Base-by-base conservation (phyloP, 2,797 vertebrate genomes). In the Peromyscus attwateri region DNA sequence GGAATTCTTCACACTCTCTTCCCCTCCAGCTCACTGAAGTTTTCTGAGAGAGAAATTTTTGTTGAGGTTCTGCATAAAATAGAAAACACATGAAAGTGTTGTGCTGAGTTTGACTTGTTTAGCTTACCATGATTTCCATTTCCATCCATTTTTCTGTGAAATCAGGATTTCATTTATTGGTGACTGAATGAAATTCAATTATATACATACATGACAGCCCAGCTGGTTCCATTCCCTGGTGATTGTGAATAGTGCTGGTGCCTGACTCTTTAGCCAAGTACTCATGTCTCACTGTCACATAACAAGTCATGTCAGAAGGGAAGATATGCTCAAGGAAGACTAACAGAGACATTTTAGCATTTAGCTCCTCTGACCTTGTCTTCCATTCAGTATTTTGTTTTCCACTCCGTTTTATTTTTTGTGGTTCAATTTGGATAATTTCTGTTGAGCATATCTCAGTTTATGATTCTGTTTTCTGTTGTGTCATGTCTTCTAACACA, bases 351-450 rank as follows among this genome's bases (percentile, higher is more conserved):
- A 19, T 21, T 23, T 19, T 6, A 27, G 12, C 2, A 14, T 62
- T 91, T 87, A 85, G 13, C 27, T 31, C 10, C 60, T 71, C 62
- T 73, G 23, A 66, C n/a, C 21, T 34, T 84, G 40, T 21, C 3
- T 82, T 80, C 19, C 68, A 2, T 91, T 91, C 21, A 52, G 68
- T 71, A 73, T 71, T 75, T 89, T 94, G 6, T 85, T 96, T 93
- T 46, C 34, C 19, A 57, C 17, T 89, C 6, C 19, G 34, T 68
- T 62, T 92, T 87, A 55, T 11, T 16, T 23, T 81, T 91, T 66
- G 31, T 80, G 17, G 34, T 87, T 93, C 14, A 57, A 46, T 89
- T n/a, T 89, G 3, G 0, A 82, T 62, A 64, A 64, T 93, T 92
- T 88, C 25, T 92, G 19, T n/a, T 75, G 14, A 46, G 1, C 14